These are phyloP conservation scores for Peromyscus eremicus DNA, from an alignment of 2,797 vertebrate genomes.

Conservation along the genomic window DNA sequence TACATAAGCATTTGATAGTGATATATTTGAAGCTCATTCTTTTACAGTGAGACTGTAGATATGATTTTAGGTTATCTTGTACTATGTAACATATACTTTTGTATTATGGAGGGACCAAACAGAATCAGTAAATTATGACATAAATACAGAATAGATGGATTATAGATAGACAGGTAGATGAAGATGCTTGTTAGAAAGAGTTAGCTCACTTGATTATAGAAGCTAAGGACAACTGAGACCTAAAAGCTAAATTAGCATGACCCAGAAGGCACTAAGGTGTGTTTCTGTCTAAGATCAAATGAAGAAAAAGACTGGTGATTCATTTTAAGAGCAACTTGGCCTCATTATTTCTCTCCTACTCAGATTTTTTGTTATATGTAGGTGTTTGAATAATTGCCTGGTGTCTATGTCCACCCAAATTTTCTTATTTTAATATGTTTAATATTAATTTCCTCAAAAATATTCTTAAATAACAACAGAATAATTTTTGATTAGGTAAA, in stretches of 20 bases:
- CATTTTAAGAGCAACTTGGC: not conserved
- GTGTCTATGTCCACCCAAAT: not conserved
- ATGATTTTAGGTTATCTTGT: not conserved
- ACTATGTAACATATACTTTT: not conserved
- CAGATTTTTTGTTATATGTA: not conserved
- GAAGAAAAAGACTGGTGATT: not conserved
- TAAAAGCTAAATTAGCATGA: not conserved
- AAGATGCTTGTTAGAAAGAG: not conserved
- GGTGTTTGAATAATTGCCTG: not conserved
- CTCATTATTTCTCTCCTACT: not conserved
- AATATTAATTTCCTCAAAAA: not conserved
- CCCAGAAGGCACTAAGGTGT: rapidly evolving
- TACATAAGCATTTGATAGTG: not conserved
- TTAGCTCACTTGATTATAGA: not conserved
- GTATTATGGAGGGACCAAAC: not conserved
- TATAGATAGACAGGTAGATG: not conserved
- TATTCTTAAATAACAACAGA: not conserved
- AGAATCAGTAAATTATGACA: not conserved
- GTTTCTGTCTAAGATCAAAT: not conserved
- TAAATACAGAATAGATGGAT: not conserved
- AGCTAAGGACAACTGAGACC: not conserved
- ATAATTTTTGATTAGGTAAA: not conserved
- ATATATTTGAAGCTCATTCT: not conserved
- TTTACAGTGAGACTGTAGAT: not conserved
- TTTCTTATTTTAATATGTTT: not conserved